Base-by-base conservation (phyloP, 2,113 vertebrate genomes). In the Oreochromis niloticus region DNA sequence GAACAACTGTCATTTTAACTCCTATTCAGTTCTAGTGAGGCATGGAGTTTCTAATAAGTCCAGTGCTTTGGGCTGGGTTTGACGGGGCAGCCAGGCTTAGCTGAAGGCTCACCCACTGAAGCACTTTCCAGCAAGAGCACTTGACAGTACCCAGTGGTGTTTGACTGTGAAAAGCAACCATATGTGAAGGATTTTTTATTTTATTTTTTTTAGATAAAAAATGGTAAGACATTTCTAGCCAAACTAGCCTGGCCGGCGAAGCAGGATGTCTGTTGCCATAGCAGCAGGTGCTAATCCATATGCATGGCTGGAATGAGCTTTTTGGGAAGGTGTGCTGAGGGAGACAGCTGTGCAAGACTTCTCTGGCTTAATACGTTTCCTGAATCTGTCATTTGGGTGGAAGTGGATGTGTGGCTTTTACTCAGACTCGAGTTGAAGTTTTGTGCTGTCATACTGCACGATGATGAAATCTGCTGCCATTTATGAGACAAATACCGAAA, bases 211-310 rank as follows among this genome's bases (percentile, higher is more conserved):
- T 24, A 68, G 19, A 68, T 41, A 68, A 2, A 41, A 68, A 89
- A 91, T n/a, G 80, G 17, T 46, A 27, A 5, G 5, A 82, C 82
- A 57, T 30, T 59, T 82, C 61, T 73, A 61, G 84, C 75, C 75
- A 84, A 87, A 83, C 73, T 68, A 79, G 36, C 81, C 85, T 30
- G 73, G 34, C 73, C 1, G 7, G 78, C 2, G n/a, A 86, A 84
- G 59, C 3, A 30, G 57, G 52, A 1, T 39, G n/a, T 48, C 71
- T 73, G 91, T 90, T 91, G 81, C 88, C 82, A 90, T 89, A 80
- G 91, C 14, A 91, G 88, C 93, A 52, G 88, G 85, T 66, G 71
- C 39, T 83, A 80, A 83, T 90, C 83, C 71, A 75, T 81, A 88
- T 83, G 81, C 81, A 81, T 86, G 87, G 82, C 27, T 9, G 5